Base-by-base conservation (phyloP, 1,140 invertebrate genomes). In the Sinonovacula constricta region DNA sequence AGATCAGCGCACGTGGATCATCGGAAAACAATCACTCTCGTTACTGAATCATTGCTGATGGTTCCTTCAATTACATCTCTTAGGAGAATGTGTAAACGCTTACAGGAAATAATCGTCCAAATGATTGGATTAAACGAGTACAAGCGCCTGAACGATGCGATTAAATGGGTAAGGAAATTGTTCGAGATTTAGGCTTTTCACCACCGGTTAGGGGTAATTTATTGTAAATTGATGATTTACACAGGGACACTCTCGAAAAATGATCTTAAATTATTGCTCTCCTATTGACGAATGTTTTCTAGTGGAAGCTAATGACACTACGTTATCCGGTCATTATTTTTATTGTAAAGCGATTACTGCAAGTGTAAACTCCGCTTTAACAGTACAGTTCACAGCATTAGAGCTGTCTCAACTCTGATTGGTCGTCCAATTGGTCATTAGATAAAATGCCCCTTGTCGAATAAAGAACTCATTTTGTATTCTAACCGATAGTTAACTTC, bases 211-310 rank as follows among this genome's bases (percentile, higher is more conserved):
- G 39, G 63, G 72, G 72, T 76, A 76, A 76, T 76, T 76, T 76
- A 76, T 76, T 76, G 72, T 76, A 76, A 76, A 76, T 76, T 76
- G 67, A 76, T 76, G 72, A 76, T 76, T 76, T 76, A 76, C 36
- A 76, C 22, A 30, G 62, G 66, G 62, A 30, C 49, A 66, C 72
- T 76, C 72, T 76, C 39, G 49, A 76, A 76, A 76, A 76, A 76
- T 67, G 49, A 76, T 76, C 72, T 66, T 66, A 67, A 76, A 76
- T 76, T 76, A 76, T 76, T 67, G 72, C 57, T 76, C 62, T 67
- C 45, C 63, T 33, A 76, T 76, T 67, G 72, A 54, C 30, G 36
- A 76, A 51, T 76, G 72, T 76, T 76, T 76, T 76, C 34, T 57
- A 76, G 72, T 67, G 31, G 62, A 63, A 59, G 72, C 72, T 76